phyloP scores from a whole-genome alignment of 1,140 invertebrate species.

The Diuraphis noxia region DNA sequence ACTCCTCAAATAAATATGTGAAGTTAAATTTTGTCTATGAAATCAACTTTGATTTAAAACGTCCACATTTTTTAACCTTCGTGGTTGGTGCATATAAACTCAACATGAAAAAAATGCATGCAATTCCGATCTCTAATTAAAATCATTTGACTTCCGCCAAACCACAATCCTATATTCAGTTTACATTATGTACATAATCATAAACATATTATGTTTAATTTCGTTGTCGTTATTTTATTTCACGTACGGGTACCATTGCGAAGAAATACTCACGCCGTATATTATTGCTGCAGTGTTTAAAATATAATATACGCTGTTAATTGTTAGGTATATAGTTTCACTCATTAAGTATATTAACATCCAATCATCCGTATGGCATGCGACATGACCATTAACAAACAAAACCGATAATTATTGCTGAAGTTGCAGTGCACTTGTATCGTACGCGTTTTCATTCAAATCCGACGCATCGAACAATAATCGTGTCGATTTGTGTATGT shows the following conservation, averaged over 20 bases:
- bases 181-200: neutral
- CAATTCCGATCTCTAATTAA: too few relatives aligned
- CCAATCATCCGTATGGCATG: neutral
- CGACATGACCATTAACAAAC: neutral
- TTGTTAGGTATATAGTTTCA: too few relatives aligned
- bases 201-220: neutral
- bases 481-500: neutral
- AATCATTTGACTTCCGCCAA: neutral
- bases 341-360: neutral
- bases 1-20: too few relatives aligned
- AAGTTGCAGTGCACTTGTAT: neutral
- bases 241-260: neutral
- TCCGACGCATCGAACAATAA: neutral
- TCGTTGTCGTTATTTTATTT: neutral
- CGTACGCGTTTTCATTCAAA: neutral
- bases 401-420: neutral
- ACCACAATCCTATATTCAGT: neutral
- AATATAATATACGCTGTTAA: neutral
- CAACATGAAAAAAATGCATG: too few relatives aligned
- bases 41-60: too few relatives aligned
- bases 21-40: too few relatives aligned
- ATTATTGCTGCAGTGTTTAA: neutral
- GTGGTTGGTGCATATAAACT: too few relatives aligned
- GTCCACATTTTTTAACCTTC: too few relatives aligned
- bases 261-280: neutral